phyloP scores from a whole-genome alignment of 1,140 invertebrate species.

The Latrodectus geometricus region DNA sequence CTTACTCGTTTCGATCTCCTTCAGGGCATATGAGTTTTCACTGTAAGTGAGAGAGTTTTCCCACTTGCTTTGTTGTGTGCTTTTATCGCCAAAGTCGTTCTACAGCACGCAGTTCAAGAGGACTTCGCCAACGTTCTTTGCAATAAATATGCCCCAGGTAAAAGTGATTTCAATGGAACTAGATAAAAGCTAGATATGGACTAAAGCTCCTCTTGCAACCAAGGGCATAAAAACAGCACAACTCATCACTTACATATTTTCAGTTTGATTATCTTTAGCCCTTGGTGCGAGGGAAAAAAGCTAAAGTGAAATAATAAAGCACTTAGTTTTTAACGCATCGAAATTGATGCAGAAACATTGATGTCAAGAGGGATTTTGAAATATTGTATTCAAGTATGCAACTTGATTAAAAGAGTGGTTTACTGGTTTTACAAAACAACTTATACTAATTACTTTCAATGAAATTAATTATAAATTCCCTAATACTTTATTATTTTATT shows the following conservation, averaged over 20 bases:
- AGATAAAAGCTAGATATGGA: conserved; percentile 26
- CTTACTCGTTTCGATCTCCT: neutral
- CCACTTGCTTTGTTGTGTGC: neutral
- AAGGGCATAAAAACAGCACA: conserved; percentile 19
- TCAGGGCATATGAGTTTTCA: neutral
- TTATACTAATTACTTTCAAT: too few species aligned
- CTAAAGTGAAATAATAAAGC: too few species aligned
- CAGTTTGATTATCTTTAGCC: conserved; percentile 21
- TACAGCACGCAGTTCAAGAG: neutral
- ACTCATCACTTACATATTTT: conserved; percentile 4
- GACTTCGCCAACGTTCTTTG: neutral
- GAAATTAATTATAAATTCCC: too few species aligned
- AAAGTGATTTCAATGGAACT: conserved; percentile 8
- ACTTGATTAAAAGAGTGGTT: too few species aligned
- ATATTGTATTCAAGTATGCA: too few species aligned
- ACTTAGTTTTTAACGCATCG: too few species aligned
- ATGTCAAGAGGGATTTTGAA: too few species aligned
- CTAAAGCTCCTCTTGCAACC: neutral
- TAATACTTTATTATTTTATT: too few species aligned
- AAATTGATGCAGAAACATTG: too few species aligned
- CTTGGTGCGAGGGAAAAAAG: neutral
- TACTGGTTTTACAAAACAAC: too few species aligned
- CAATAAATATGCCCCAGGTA: conserved; percentile 19
- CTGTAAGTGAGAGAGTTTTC: neutral
- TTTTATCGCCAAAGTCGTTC: neutral